Evolutionary conservation across 2,797 vertebrate genomes (phyloP).

Genomic region (Petrocephalus schoutedeni): DNA sequence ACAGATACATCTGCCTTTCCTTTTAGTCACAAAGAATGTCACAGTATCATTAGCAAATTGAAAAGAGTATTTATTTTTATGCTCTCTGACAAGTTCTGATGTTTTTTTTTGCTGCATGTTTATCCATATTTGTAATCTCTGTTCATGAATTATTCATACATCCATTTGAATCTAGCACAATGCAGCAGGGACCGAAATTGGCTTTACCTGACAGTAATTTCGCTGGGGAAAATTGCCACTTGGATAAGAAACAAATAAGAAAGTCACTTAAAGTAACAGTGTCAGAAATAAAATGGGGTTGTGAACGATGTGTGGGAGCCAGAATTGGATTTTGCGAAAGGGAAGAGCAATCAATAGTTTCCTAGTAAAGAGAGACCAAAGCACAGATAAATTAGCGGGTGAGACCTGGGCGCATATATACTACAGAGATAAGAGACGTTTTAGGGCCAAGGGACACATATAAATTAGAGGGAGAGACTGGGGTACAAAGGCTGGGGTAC

Average conservation of each 20-base stretch:
- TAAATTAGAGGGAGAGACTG: neutral
- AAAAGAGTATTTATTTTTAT: constrained; percentile 23
- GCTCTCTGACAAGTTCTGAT: constrained; percentile 20
- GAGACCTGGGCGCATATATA: neutral
- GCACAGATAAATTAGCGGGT: neutral
- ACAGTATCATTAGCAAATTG: constrained; percentile 20
- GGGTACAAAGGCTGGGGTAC: neutral
- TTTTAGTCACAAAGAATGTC: constrained; percentile 12
- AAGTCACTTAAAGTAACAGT: constrained; percentile 21
- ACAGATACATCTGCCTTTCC: constrained; percentile 11
- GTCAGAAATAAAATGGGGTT: constrained; percentile 9
- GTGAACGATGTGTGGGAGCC: constrained; percentile 11
- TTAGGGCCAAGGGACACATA: neutral
- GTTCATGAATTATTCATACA: constrained; percentile 14
- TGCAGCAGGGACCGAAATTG: constrained; percentile 17
- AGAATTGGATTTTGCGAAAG: constrained; percentile 15
- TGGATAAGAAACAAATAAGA: constrained; percentile 23
- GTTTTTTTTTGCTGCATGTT: constrained; percentile 21
- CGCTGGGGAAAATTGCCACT: constrained; percentile 19
- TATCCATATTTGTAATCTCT: constrained; percentile 20
- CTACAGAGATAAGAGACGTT: neutral
- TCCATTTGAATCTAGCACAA: constrained; percentile 21
- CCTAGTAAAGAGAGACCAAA: constrained; percentile 14
- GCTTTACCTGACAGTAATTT: constrained; percentile 24
- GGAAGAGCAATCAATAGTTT: constrained; percentile 10